phyloP scores from a whole-genome alignment of 2,113 vertebrate genomes.

The Strix uralensis region DNA sequence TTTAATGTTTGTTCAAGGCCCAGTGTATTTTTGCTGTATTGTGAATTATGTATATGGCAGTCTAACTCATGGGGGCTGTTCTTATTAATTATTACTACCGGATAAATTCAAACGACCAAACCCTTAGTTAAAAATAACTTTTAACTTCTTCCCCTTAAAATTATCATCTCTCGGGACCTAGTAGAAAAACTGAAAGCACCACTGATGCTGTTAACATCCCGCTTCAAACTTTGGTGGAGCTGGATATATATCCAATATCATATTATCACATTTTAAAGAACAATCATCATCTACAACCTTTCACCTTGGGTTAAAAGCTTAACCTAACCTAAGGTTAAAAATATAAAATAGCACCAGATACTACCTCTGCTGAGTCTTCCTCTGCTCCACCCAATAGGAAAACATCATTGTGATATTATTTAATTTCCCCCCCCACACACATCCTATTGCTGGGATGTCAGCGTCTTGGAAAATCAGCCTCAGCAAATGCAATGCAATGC shows the following conservation, averaged over 20 bases:
- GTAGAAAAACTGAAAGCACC: background rate
- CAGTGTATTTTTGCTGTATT: background rate
- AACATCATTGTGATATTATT: background rate
- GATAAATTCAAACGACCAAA: background rate
- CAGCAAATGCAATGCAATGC: background rate
- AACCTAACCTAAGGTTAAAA: background rate
- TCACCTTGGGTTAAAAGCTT: background rate
- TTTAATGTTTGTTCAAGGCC: background rate
- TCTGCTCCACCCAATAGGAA: background rate
- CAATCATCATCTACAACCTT: background rate
- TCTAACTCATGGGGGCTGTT: background rate
- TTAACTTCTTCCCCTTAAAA: background rate
- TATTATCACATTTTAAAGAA: background rate
- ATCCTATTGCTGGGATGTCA: background rate
- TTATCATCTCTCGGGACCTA: background rate
- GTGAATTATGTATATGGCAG: background rate
- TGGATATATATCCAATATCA: background rate
- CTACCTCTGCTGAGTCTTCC: background rate
- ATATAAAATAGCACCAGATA: background rate
- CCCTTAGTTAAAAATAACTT: background rate
- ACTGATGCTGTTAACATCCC: background rate
- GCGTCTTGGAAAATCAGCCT: background rate
- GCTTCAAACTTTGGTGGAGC: background rate
- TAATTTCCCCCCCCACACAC: no score
- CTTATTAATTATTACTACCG: background rate